Evolutionary conservation across 2,888 invertebrate species (phyloP).

Genomic region (Cephalotes varians): DNA sequence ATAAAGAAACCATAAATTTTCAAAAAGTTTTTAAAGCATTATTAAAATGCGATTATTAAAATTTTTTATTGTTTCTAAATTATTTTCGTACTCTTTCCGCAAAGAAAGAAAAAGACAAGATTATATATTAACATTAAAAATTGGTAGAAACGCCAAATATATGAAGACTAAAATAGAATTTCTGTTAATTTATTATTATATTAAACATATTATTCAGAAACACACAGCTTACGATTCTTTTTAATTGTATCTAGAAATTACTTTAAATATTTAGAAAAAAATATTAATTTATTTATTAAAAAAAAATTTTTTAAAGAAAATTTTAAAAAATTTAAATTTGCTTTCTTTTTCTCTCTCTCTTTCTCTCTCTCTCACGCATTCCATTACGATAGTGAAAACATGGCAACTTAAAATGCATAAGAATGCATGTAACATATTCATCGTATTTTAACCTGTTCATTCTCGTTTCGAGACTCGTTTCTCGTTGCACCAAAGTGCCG

Average conservation of each 20-base stretch:
- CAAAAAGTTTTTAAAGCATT: background rate
- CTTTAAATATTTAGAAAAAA: background rate
- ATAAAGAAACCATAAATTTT: background rate
- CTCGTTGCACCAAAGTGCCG: background rate
- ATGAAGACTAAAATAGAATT: background rate
- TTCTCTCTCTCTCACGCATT: background rate
- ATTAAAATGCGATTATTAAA: background rate
- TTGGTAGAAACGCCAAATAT: background rate
- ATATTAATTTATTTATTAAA: background rate
- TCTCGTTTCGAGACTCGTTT: slow-evolving; percentile 38
- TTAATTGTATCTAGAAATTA: background rate
- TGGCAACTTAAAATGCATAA: slow-evolving; percentile 18
- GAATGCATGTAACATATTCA: background rate
- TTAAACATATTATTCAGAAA: background rate
- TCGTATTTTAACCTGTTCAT: slow-evolving; percentile 33
- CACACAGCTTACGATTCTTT: background rate
- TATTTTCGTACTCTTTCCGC: background rate
- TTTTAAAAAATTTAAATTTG: background rate
- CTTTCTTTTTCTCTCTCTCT: background rate
- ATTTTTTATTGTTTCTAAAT: background rate
- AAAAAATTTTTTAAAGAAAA: too few relatives aligned
- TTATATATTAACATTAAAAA: background rate
- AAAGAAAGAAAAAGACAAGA: background rate
- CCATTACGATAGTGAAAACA: slow-evolving; percentile 22
- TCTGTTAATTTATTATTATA: background rate